A percentile compares a stretch with the other conserved stretches of the same genome.
These are phyloP conservation scores for Antrozous pallidus DNA, from an alignment of 2,797 vertebrate genomes.

Conservation along the genomic window DNA sequence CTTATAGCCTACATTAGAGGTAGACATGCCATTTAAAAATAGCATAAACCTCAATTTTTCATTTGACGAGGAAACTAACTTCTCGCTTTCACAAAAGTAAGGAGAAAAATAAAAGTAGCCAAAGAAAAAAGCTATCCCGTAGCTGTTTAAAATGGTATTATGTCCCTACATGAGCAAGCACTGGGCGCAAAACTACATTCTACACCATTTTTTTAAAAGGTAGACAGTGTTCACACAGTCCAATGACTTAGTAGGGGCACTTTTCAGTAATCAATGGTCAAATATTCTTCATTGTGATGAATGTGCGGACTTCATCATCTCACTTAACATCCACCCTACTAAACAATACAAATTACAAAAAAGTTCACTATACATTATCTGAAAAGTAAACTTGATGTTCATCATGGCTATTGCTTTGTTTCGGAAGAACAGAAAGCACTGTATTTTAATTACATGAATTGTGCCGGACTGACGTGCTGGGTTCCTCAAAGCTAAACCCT, in stretches of 20 bases:
- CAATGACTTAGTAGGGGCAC: neutral
- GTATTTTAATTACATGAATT: constrained; percentile 18
- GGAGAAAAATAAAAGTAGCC: constrained; percentile 46
- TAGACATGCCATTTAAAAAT: constrained; percentile 38
- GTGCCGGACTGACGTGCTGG: constrained; percentile 11
- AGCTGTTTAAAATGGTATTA: constrained; percentile 19
- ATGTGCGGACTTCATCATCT: neutral
- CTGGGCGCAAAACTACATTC: neutral
- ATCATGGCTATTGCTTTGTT: constrained; percentile 2
- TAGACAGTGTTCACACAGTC: constrained; percentile 43
- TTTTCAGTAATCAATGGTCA: neutral
- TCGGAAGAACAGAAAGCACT: neutral
- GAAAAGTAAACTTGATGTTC: constrained; percentile 16
- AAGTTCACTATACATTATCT: neutral
- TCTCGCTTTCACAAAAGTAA: constrained; percentile 1
- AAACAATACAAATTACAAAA: neutral
- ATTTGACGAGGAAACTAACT: constrained; percentile 52
- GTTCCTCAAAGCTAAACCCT: neutral
- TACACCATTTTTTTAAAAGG: constrained; percentile 34
- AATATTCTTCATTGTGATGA: constrained; percentile 30
- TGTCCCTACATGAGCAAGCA: neutral
- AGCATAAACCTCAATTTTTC: constrained; percentile 56
- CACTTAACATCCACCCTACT: neutral
- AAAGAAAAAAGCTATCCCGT: constrained; percentile 43
- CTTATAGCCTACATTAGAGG: neutral